phyloP scores from a whole-genome alignment of 2,888 invertebrate genomes.

The Polyploca ridens region DNA sequence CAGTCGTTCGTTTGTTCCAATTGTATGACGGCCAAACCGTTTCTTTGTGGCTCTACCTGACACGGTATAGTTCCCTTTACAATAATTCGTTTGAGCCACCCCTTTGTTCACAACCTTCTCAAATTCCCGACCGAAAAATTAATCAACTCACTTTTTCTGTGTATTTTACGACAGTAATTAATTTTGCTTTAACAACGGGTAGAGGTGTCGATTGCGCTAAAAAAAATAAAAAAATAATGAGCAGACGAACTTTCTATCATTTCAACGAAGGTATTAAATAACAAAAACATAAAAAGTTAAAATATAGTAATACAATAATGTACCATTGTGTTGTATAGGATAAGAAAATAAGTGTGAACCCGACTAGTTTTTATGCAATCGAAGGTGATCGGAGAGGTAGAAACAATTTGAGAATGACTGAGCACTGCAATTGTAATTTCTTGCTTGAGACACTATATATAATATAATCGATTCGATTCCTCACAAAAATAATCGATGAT shows the following conservation, averaged over 20 bases:
- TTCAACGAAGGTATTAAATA: conserved; percentile 54
- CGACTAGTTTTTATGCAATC: conserved; percentile 1
- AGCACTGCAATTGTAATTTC: conserved; percentile 45
- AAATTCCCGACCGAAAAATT: conserved; percentile 70
- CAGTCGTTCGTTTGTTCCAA: conserved; percentile 42
- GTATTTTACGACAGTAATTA: conserved; percentile 73
- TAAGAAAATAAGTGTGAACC: neutral
- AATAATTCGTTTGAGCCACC: conserved; percentile 47
- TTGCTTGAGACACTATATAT: conserved; percentile 52
- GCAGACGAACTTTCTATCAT: conserved; percentile 53
- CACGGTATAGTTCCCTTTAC: conserved; percentile 35
- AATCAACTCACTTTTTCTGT: conserved; percentile 64
- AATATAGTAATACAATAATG: neutral
- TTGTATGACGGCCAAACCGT: conserved; percentile 30
- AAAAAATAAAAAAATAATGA: conserved; percentile 70
- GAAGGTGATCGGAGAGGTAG: neutral
- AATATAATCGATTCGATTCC: conserved; percentile 53
- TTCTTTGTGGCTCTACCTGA: conserved; percentile 17
- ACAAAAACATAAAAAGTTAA: conserved; percentile 35
- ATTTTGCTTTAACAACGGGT: conserved; percentile 67
- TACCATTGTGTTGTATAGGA: neutral
- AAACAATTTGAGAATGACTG: neutral
- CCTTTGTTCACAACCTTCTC: conserved; percentile 76
- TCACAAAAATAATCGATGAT: neutral
- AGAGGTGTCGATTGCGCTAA: conserved; percentile 75